These are phyloP conservation scores for Diachasma alloeum DNA, from an alignment of 1,140 invertebrate genomes.

Conservation along the genomic window DNA sequence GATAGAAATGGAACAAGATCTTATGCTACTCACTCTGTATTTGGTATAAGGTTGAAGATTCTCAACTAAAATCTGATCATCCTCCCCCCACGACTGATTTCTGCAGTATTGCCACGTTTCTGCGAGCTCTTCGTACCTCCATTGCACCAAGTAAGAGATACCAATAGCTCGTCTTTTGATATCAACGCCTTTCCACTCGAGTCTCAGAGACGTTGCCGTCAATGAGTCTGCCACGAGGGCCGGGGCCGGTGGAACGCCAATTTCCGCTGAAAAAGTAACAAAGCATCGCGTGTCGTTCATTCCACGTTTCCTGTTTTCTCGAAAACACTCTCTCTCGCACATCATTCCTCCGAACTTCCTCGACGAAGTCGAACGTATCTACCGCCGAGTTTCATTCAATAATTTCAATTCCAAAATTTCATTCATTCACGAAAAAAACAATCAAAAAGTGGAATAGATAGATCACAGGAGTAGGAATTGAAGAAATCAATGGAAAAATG, in stretches of 20 bases:
- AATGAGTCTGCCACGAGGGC: conserved; percentile 79
- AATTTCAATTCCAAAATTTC: too few species aligned
- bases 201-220: conserved; percentile 76
- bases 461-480: too few species aligned
- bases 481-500: too few species aligned
- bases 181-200: conserved; percentile 77
- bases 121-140: conserved; percentile 74
- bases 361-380: too few species aligned
- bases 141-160: conserved; percentile 76
- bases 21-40: conserved; percentile 84
- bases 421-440: too few species aligned
- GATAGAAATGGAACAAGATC: too few species aligned
- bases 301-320: not conserved
- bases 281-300: not conserved
- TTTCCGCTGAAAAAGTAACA: conserved; percentile 65
- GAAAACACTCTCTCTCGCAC: not conserved
- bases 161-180: conserved; percentile 60
- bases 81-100: conserved; percentile 72
- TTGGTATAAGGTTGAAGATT: conserved; percentile 87
- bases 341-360: too few species aligned
- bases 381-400: too few species aligned
- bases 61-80: conserved; percentile 75
- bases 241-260: conserved; percentile 76
- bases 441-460: too few species aligned
- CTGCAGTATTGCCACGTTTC: conserved; percentile 79